Conservation (phyloP, 2,797 vertebrate genomes). For the Sebastes vulpes region DNA sequence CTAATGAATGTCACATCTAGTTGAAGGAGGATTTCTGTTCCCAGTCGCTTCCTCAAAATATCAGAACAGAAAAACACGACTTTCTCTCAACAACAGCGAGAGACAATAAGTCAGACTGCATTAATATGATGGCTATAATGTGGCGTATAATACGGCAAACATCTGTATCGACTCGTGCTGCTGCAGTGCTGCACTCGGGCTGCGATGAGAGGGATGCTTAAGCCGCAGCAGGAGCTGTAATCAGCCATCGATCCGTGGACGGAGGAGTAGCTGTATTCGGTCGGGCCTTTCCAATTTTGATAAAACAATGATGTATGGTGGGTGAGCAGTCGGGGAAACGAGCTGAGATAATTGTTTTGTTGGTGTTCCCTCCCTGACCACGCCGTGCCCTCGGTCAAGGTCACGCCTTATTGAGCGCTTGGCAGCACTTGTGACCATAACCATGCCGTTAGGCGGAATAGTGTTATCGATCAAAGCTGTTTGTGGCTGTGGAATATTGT, state of each 20-base stretch:
- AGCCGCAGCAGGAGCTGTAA: slow-evolving; percentile 50
- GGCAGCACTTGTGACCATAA: slow-evolving; percentile 47
- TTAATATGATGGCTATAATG: slow-evolving; percentile 11
- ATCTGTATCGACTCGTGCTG: slow-evolving; percentile 34
- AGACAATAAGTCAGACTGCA: slow-evolving; percentile 16
- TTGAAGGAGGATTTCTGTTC: slow-evolving; percentile 2
- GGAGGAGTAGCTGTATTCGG: slow-evolving; percentile 22
- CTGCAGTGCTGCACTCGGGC: slow-evolving; percentile 19
- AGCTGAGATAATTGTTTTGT: slow-evolving; percentile 62
- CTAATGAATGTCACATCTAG: slow-evolving; percentile 41
- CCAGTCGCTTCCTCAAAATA: not conserved
- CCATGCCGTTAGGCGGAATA: slow-evolving; percentile 24
- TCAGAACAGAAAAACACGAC: not conserved
- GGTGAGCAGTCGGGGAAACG: slow-evolving; percentile 32
- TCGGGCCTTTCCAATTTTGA: slow-evolving; percentile 59
- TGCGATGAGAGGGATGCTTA: slow-evolving; percentile 46
- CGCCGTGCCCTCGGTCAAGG: slow-evolving; percentile 50
- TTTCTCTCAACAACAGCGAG: not conserved
- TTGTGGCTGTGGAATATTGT: slow-evolving; percentile 5
- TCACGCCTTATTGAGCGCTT: slow-evolving; percentile 64
- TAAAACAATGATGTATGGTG: slow-evolving; percentile 70
- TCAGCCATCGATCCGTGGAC: slow-evolving; percentile 68
- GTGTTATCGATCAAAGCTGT: slow-evolving; percentile 56
- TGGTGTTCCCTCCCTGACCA: slow-evolving; percentile 38
- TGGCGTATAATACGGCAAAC: slow-evolving; percentile 7